Evolutionary conservation across 2,888 invertebrate genomes (phyloP).

Genomic region (Gymnoscelis rufifasciata): DNA sequence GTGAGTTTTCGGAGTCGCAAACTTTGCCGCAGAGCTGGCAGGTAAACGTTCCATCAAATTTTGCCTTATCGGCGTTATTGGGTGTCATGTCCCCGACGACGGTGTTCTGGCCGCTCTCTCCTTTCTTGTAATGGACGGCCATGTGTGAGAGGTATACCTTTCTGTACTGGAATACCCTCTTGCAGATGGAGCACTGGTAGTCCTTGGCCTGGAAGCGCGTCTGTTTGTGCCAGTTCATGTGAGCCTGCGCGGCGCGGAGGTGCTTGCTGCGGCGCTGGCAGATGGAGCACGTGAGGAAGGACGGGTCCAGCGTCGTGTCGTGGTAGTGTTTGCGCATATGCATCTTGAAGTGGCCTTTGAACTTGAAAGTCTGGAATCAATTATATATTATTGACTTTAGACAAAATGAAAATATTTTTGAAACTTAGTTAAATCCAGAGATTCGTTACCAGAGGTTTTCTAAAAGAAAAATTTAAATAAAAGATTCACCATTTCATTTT

Average conservation of each 20-base stretch:
- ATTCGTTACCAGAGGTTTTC: too few species aligned
- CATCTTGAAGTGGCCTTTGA: slow-evolving; percentile 64
- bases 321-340: slow-evolving; percentile 70
- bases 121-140: slow-evolving; percentile 69
- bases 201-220: slow-evolving; percentile 69
- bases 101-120: slow-evolving; percentile 61
- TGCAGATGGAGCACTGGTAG: slow-evolving; percentile 73
- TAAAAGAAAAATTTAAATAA: too few species aligned
- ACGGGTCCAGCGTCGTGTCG: slow-evolving; percentile 62
- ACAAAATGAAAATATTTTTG: too few species aligned
- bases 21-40: slow-evolving; percentile 69
- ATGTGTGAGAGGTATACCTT: slow-evolving; percentile 70
- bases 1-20: slow-evolving; percentile 62
- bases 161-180: slow-evolving; percentile 62
- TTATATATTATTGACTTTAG: too few species aligned
- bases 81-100: slow-evolving; percentile 48
- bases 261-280: slow-evolving; percentile 70
- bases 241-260: slow-evolving; percentile 67
- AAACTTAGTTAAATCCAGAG: too few species aligned
- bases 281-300: slow-evolving; percentile 60
- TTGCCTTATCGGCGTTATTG: slow-evolving; percentile 34
- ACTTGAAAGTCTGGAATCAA: slow-evolving; percentile 59
- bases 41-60: slow-evolving; percentile 54
- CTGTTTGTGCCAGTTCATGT: slow-evolving; percentile 73
- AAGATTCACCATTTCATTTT: too few species aligned